Conservation (phyloP, 2,888 invertebrate genomes). For the Amphipoea oculea region DNA sequence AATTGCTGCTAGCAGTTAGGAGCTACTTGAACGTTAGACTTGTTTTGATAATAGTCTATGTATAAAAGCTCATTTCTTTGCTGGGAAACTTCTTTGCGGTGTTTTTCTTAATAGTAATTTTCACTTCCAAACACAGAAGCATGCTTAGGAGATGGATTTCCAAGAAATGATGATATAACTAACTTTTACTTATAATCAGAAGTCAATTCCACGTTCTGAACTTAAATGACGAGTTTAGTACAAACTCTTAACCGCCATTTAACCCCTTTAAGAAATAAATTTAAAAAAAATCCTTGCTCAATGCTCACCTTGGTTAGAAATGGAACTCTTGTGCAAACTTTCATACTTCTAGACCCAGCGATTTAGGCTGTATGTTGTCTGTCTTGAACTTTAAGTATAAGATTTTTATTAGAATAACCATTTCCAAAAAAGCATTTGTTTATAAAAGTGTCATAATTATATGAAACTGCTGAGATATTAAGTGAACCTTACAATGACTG, state of each 20-base stretch:
- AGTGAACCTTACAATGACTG: not conserved
- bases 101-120: slow-evolving; percentile 4
- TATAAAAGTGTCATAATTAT: not conserved
- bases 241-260: not conserved
- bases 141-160: not conserved
- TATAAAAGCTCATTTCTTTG: slow-evolving; percentile 15
- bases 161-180: not conserved
- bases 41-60: slow-evolving; percentile 47
- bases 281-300: not conserved
- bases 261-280: not conserved
- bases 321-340: not conserved
- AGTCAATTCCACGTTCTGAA: not conserved
- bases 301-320: not conserved
- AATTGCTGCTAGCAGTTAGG: slow-evolving; percentile 50
- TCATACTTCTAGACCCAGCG: not conserved
- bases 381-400: too few relatives aligned
- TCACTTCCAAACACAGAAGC: not conserved
- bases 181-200: not conserved
- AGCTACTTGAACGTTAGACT: slow-evolving; percentile 47
- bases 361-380: not conserved
- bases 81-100: not conserved
- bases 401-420: not conserved
- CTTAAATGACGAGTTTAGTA: not conserved
- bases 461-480: not conserved
- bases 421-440: not conserved